phyloP scores from a whole-genome alignment of 2,888 invertebrate genomes.

The Brachylomia viminalis region DNA sequence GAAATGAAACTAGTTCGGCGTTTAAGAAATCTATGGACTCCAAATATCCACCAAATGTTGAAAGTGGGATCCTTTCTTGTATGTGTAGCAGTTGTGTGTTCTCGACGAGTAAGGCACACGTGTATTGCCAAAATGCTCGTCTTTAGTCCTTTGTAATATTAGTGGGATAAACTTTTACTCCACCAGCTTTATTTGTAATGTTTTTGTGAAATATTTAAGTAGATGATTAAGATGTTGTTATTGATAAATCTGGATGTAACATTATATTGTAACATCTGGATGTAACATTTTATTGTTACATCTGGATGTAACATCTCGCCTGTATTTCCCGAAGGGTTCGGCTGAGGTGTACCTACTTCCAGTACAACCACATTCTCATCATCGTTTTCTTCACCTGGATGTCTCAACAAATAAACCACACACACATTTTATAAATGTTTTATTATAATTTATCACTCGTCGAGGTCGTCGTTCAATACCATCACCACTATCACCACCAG shows the following conservation, averaged over 20 bases:
- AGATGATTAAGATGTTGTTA: neutral
- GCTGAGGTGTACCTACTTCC: neutral
- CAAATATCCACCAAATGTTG: neutral
- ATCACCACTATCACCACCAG: slow-evolving; percentile 59
- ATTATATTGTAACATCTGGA: too few species aligned
- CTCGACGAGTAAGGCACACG: neutral
- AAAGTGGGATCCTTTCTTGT: neutral
- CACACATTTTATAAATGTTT: slow-evolving; percentile 1
- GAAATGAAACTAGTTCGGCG: neutral
- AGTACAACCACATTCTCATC: neutral
- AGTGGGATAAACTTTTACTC: neutral
- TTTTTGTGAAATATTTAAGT: neutral
- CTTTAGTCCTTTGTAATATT: neutral
- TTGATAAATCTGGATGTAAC: neutral
- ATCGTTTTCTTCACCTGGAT: neutral
- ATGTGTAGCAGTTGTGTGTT: neutral
- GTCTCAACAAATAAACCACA: slow-evolving; percentile 15
- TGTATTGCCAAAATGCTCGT: neutral
- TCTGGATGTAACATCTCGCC: neutral
- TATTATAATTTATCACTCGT: slow-evolving; percentile 16
- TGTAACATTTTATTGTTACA: neutral
- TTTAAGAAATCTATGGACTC: slow-evolving; percentile 1
- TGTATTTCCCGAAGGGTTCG: neutral
- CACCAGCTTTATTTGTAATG: neutral
- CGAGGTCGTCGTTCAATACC: slow-evolving; percentile 30